Conservation (phyloP, 1,140 invertebrate genomes). For the Octopus bimaculoides region DNA sequence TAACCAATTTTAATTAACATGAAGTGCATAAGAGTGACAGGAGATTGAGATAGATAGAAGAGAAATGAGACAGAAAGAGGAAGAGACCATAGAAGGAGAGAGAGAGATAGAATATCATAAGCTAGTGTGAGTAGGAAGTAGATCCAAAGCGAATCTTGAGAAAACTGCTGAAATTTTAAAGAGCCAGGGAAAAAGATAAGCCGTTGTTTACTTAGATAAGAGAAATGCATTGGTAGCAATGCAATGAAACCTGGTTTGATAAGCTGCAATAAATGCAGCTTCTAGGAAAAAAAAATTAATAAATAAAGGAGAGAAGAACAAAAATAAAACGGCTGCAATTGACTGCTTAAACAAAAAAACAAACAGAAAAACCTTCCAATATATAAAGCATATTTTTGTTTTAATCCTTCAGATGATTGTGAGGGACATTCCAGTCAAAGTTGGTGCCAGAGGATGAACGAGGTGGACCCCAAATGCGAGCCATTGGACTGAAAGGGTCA, state of each 20-base stretch:
- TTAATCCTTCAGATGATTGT: too few relatives aligned
- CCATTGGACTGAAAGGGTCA: too few relatives aligned
- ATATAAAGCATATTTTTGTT: background rate
- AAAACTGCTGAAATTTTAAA: background rate
- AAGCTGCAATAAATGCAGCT: too few relatives aligned
- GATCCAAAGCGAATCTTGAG: background rate
- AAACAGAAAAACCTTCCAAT: slow-evolving; percentile 5
- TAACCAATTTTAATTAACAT: too few relatives aligned
- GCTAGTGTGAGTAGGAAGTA: background rate
- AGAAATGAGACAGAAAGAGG: slow-evolving; percentile 14
- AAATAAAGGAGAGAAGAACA: background rate
- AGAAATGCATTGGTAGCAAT: too few relatives aligned
- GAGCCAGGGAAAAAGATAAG: background rate
- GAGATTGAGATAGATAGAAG: slow-evolving; percentile 14
- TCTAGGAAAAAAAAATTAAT: too few relatives aligned
- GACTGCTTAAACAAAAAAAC: background rate
- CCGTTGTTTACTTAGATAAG: too few relatives aligned
- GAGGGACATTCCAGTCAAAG: too few relatives aligned
- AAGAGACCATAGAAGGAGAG: background rate
- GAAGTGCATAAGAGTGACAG: background rate
- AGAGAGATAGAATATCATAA: slow-evolving; percentile 8
- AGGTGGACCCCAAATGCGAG: too few relatives aligned
- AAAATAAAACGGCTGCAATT: background rate
- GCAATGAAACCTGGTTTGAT: too few relatives aligned
- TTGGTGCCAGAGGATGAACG: too few relatives aligned